A percentile compares a stretch with the other conserved stretches of the same genome.
Conservation (phyloP, 2,113 vertebrate species). For the Mirza zaza region DNA sequence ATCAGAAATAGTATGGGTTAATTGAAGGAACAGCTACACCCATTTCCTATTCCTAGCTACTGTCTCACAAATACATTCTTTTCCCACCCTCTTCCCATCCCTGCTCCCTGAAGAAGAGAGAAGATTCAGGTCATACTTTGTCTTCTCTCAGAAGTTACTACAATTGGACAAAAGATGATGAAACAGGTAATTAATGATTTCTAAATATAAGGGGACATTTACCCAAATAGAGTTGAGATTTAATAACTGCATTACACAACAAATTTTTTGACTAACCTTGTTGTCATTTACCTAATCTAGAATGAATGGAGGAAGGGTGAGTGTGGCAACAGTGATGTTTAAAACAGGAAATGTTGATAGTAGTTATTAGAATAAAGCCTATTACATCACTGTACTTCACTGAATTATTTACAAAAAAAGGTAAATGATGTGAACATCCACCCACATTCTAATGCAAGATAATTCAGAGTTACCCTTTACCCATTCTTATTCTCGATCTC, state of each 20-base stretch:
- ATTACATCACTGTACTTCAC: neutral
- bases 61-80: neutral
- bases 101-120: neutral
- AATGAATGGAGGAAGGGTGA: neutral
- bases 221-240: neutral
- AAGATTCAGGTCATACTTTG: neutral
- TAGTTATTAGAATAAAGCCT: neutral
- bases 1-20: neutral
- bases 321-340: neutral
- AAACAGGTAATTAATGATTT: neutral
- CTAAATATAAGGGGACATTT: neutral
- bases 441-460: neutral
- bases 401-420: neutral
- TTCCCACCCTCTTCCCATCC: neutral
- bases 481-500: neutral
- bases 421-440: neutral
- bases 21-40: neutral
- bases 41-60: neutral
- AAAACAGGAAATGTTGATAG: neutral
- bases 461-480: neutral
- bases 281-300: neutral
- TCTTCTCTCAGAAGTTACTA: neutral
- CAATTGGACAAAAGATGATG: neutral
- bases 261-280: neutral
- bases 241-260: neutral